These are phyloP conservation scores for Lordiphosa clarofinis DNA, from an alignment of 1,140 invertebrate genomes.

Conservation along the genomic window DNA sequence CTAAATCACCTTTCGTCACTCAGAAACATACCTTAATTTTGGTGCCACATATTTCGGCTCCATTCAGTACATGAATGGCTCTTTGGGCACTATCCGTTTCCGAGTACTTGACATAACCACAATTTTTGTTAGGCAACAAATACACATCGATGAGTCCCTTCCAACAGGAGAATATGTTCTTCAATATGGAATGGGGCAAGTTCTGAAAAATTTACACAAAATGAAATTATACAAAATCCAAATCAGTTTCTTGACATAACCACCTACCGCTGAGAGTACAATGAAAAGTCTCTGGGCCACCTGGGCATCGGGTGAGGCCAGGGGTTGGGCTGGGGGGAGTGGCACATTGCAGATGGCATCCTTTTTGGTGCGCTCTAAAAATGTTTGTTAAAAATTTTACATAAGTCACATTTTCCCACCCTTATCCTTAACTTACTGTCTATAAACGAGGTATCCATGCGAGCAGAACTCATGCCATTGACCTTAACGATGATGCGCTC, in stretches of 20 bases:
- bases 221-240: conserved; percentile 80
- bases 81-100: conserved; percentile 86
- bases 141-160: conserved; percentile 96
- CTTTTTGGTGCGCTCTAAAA: conserved; percentile 68
- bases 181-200: conserved; percentile 88
- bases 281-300: conserved; percentile 77
- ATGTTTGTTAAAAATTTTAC: neutral
- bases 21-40: conserved; percentile 81
- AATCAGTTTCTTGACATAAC: neutral
- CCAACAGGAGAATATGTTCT: conserved; percentile 94
- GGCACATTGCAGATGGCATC: conserved; percentile 83
- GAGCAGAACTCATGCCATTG: conserved; percentile 77
- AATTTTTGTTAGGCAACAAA: conserved; percentile 92
- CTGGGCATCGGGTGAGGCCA: conserved; percentile 86
- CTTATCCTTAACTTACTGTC: conserved; percentile 48
- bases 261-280: conserved; percentile 67
- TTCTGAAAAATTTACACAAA: conserved; percentile 86
- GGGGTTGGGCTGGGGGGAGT: conserved; percentile 86
- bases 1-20: too few species aligned
- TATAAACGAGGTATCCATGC: conserved; percentile 76
- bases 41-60: conserved; percentile 90
- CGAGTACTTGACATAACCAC: conserved; percentile 95
- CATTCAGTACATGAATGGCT: conserved; percentile 83
- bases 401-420: too few species aligned
- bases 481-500: conserved; percentile 89